Evolutionary conservation across 2,113 vertebrate genomes (phyloP), one percentile per base, ranked within the genome.

Genomic region (Pelecanus crispus): DNA sequence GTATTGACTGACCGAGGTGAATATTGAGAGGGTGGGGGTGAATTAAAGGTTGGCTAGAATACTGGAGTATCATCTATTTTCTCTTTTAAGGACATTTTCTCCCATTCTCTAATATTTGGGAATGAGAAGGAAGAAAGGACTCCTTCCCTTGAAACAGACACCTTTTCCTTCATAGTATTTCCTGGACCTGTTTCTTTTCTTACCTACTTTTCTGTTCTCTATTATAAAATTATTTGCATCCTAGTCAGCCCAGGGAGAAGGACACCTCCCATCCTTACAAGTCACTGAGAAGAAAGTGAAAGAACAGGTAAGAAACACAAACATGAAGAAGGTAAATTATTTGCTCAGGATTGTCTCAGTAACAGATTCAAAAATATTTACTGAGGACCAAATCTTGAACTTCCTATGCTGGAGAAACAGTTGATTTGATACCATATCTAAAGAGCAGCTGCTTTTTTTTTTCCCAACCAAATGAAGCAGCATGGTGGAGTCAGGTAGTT

Each of bases 401-500:
- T 53, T 68, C 5, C 49, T 52, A 4, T 83, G 13, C 45, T 8
- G 4, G 34, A 14, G 5, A 92, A 40, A 0, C 0, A 58, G 3
- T 10, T 61, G 4, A 50, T 67, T 92, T 68, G 29, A 65, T 44
- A 44, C 4, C 11, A 20, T 80, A 72, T 9, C 29, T 68, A 40
- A 80, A 71, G 5, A 81, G 7, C 6, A 62, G 13, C 4, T 70
- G 4, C 26, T 78, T n/a, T 31, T n/a, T n/a, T 28, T 58, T 21
- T 47, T 20, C 34, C 34, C n/a, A 86, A 45, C 28, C 6, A 50
- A 55, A 67, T 8, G 12, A 80, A 83, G 32, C 19, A 83, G 56
- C 14, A 25, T 0, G 0, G 50, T 55, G 28, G 28, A 87, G 9
- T 55, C 28, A n/a, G 25, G 6, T 36, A 38, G 25, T 73, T 89